phyloP scores from a whole-genome alignment of 1,140 invertebrate genomes.

The Drosophila sp. region DNA sequence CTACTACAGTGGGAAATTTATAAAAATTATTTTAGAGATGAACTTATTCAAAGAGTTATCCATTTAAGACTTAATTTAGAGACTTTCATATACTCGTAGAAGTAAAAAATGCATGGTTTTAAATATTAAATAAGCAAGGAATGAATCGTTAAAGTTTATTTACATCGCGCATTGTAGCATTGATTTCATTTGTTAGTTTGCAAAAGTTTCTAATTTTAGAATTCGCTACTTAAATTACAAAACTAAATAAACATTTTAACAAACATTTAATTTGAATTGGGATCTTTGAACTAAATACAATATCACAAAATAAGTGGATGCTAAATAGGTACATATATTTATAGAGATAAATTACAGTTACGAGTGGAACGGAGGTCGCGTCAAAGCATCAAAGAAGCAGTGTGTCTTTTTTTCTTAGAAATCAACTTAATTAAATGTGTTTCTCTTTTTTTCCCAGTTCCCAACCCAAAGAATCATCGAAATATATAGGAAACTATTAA shows the following conservation, averaged over 20 bases:
- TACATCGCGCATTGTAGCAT: slow-evolving; percentile 27
- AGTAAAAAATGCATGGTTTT: neutral
- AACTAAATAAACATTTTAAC: slow-evolving; percentile 31
- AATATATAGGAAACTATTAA: too few species aligned
- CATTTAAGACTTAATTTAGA: too few species aligned
- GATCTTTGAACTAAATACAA: slow-evolving; percentile 17
- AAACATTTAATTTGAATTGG: slow-evolving; percentile 46
- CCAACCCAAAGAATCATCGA: too few species aligned
- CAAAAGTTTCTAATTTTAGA: slow-evolving; percentile 25
- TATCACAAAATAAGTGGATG: slow-evolving; percentile 61
- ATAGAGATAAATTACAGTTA: slow-evolving; percentile 62
- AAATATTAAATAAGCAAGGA: slow-evolving; percentile 58
- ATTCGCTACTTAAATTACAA: slow-evolving; percentile 49
- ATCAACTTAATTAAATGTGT: too few species aligned
- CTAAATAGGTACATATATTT: slow-evolving; percentile 33
- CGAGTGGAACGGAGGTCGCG: slow-evolving; percentile 20
- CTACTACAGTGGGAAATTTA: too few species aligned
- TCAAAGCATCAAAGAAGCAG: too few species aligned
- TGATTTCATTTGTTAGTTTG: slow-evolving; percentile 19
- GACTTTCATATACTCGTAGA: too few species aligned
- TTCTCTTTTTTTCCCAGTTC: too few species aligned
- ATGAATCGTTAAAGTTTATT: slow-evolving; percentile 46
- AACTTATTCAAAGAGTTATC: too few species aligned
- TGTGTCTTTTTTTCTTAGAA: too few species aligned
- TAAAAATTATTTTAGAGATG: too few species aligned